Base-by-base conservation (phyloP, 2,113 vertebrate genomes). In the Turdus rufiventris region DNA sequence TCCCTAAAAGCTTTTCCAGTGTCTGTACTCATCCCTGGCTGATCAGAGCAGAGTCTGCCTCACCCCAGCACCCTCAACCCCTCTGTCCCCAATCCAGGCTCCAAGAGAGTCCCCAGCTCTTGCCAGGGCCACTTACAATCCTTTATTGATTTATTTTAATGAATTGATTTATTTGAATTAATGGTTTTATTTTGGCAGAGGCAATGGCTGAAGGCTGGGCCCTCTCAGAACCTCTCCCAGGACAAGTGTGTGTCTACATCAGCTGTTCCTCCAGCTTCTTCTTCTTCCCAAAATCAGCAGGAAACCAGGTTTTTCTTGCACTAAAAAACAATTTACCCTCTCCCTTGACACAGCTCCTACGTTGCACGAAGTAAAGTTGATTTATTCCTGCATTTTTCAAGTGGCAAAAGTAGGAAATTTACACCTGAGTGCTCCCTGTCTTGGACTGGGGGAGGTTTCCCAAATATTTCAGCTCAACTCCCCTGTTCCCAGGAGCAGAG, bases 31-130 rank as follows among this genome's bases (percentile, higher is more conserved):
- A 12, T 53, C 40, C 51, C 56, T 66, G 83, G 56, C 34, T 45
- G 28, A 51, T 45, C 31, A 0, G 1, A 0, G 0, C 31, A 0
- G 1, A 0, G 0, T 38, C 65, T 65, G 53, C 36, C 15, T 70
- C 26, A 5, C 20, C 66, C n/a, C 78, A 42, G 61, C 15, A 25
- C 33, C 6, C 40, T 67, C 20, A 26, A 8, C 13, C 24, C 8
- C 38, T 43, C 21, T 71, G 29, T 10, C 13, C 9, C 13, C 16
- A 6, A 10, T 25, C 26, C 38, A 16, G 78, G 63, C 63, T 62
- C 57, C 53, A 45, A 20, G 65, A 63, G 33, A 74, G 50, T 1
- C 26, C n/a, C 33, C 38, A 25, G 0, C 9, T n/a, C 65, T 29
- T 50, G 17, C 19, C 65, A 56, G 70, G 13, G 10, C 53, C 57